Evolutionary conservation across 2,797 vertebrate species (phyloP).

Genomic region (Apodemus agrarius): DNA sequence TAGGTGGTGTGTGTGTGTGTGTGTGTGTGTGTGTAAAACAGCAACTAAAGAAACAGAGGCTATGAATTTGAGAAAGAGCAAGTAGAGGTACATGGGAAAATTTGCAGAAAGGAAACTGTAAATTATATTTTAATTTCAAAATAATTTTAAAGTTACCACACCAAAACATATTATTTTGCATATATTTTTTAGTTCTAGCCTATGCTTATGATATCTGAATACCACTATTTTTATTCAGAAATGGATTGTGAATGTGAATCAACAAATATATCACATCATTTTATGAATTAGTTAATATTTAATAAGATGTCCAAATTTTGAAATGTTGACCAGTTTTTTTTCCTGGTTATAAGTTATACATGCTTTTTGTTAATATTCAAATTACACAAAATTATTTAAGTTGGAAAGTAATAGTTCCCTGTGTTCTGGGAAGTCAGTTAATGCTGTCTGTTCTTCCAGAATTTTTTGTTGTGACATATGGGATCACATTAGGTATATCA

Average conservation of each 20-base stretch:
- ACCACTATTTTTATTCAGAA: conserved; percentile 34
- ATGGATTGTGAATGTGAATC: not conserved
- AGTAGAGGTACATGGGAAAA: not conserved
- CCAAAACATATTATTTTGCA: conserved; percentile 1
- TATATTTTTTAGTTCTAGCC: conserved; percentile 15
- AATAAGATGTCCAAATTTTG: conserved; percentile 22
- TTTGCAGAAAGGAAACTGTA: not conserved
- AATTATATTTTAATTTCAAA: not conserved
- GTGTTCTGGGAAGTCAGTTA: not conserved
- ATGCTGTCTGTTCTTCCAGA: not conserved
- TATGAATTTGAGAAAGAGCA: not conserved
- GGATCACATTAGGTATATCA: not conserved
- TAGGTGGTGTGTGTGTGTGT: not conserved
- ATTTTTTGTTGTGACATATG: not conserved
- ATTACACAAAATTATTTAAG: not conserved
- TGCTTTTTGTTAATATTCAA: conserved; percentile 30
- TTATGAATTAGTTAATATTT: conserved; percentile 20
- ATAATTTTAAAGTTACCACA: not conserved
- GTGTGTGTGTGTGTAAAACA: not conserved
- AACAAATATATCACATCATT: conserved; percentile 28
- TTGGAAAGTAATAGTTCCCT: conserved; percentile 3
- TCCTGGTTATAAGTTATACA: conserved; percentile 4
- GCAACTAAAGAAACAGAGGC: not conserved
- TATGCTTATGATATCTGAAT: not conserved
- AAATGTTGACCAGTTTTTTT: conserved; percentile 31